Evolutionary conservation across 1,140 invertebrate species (phyloP), one percentile per base, ranked within the genome.

Genomic region (Drosophila teissieri): DNA sequence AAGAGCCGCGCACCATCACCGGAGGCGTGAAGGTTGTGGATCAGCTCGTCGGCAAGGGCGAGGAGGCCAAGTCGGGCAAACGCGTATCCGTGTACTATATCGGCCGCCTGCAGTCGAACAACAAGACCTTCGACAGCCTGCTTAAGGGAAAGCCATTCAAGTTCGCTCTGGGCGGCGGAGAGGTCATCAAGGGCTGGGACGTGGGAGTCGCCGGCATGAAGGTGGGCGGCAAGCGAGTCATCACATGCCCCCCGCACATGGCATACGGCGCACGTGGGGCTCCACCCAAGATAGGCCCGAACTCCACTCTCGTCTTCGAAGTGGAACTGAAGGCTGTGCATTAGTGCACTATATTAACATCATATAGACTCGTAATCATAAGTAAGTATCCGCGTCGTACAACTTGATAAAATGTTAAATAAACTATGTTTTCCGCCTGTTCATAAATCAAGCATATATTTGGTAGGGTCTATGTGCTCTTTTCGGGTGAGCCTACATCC

Each of bases 131-230:
- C 89, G 96, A 98, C 90, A 94, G 94, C 49, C 93, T 94, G 22
- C 93, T 92, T 3, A 93, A 95, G 69, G 97, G 97, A 11, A 94
- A 95, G 31, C 96, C 96, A 0, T 98, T 98, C 88, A 96, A 96
- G 92, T 98, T 98, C 93, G 93, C 94, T 17, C 92, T 99, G 12
- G 98, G 97, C 0, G 94, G 94, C 45, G 95, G 95, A 49, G 96
- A 98, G 93, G 97, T 98, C 0, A 98, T 99, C 75, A 95, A 95
- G 82, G 98, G 97, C 27, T 98, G 97, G 98, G 98, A 99, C 90
- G 91, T 96, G 54, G 98, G 97, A 34, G 93, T 99, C 7, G 90
- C 92, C 73, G 97, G 97, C 72, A 98, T 98, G 97, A 98, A 97
- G 93, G 95, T 98, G 80, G 98, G 98, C 31, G 98, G 98, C 55